A percentile compares a stretch with the other conserved stretches of the same genome.
These are phyloP conservation scores for Julus scandinavius DNA, from an alignment of 2,888 invertebrate genomes.

Conservation along the genomic window DNA sequence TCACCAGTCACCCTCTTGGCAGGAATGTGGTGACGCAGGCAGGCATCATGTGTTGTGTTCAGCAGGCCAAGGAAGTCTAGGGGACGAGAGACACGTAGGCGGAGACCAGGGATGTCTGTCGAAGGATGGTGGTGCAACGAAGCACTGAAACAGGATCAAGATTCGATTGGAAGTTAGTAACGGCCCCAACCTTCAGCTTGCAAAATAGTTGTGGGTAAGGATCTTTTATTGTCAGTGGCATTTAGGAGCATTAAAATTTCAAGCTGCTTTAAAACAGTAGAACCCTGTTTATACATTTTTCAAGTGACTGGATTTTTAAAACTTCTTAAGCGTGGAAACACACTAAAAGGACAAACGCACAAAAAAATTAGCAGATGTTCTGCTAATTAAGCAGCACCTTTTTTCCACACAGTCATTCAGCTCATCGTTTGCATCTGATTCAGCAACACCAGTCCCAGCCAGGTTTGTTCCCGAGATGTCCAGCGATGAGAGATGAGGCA, in stretches of 20 bases:
- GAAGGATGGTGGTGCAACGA: not conserved
- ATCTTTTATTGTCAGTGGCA: no score
- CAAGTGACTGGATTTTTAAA: no score
- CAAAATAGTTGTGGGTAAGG: no score
- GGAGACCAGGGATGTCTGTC: slow-evolving; percentile 80
- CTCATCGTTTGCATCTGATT: slow-evolving; percentile 55
- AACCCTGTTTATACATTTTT: no score
- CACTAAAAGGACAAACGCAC: no score
- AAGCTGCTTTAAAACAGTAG: no score
- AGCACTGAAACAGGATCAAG: not conserved
- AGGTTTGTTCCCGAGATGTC: slow-evolving; percentile 97
- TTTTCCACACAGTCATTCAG: not conserved
- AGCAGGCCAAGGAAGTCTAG: slow-evolving; percentile 92
- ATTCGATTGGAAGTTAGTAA: not conserved
- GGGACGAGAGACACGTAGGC: slow-evolving; percentile 78
- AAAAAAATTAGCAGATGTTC: not conserved
- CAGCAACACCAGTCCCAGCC: slow-evolving; percentile 77
- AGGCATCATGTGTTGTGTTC: slow-evolving; percentile 88
- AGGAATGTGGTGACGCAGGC: slow-evolving; percentile 89
- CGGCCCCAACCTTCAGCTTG: no score
- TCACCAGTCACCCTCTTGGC: slow-evolving; percentile 90
- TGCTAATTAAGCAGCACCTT: not conserved
- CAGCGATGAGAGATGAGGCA: slow-evolving; percentile 81
- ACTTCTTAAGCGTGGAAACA: no score
- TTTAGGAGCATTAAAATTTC: no score